Base-by-base conservation (phyloP, 2,797 vertebrate genomes). In the Mionectes olivaceus region DNA sequence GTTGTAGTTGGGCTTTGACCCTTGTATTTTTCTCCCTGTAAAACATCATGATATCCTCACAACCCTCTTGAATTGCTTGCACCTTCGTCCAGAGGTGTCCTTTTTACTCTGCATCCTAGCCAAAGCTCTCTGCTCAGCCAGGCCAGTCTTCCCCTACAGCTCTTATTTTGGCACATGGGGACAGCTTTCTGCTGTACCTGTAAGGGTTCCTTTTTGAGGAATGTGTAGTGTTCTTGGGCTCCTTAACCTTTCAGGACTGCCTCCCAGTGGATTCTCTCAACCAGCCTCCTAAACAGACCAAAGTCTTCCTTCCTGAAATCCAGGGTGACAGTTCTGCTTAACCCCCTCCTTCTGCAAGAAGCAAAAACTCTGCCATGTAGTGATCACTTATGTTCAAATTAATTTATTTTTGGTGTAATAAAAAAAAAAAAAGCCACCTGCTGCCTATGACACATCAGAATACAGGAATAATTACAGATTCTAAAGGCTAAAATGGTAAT, bases 181-280 rank as follows among this genome's bases (percentile, higher is more conserved):
- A 28, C 18, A 24, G 19, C 7, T 30, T 71, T 13, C 8, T 49
- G 28, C 25, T 28, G 6, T 27, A 17, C 15, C 3, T 81, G 60
- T 59, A 32, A 46, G 6, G 7, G 33, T n/a, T 60, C 1, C 6
- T 60, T 61, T 59, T n/a, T 25, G n/a, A 71, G 33, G 13, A 8
- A 46, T 35, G 14, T 19, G 23, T 19, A n/a, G 4, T 13, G 10
- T 33, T 73, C 23, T 0, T 0, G 28, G 23, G 19, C 10, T 23
- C 27, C 32, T 82, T n/a, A 52, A 6, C 12, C 13, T 23, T 57
- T 73, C 39, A 57, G 27, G 39, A 21, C 27, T 68, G 15, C 8
- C 8, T 77, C 23, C 12, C 33, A 73, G 57, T 14, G 19, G 8
- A 57, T 22, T 52, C 11, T 28, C 16, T 18, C 13, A 61, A 15